Evolutionary conservation across 2,888 invertebrate species (phyloP), one percentile per base, ranked within the genome.

Genomic region (Sphaerophoria taeniata): DNA sequence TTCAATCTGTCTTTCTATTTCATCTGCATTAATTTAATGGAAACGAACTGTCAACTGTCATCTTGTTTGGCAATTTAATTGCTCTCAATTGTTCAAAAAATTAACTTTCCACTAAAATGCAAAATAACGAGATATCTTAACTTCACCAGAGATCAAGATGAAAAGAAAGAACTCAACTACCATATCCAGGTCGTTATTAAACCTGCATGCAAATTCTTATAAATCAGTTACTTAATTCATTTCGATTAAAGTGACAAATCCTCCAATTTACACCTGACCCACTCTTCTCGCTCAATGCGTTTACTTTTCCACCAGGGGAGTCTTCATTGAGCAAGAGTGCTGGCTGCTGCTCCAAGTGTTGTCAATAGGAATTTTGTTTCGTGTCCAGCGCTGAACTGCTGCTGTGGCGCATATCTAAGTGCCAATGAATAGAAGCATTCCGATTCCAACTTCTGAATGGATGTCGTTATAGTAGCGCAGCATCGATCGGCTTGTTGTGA

Each of bases 181-280:
- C 71, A 4, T 60, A 47, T 61, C 67, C 56, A n/a, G 43, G 49
- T 36, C 67, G 39, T 39, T 53, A 67, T 67, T 51, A 45, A 34
- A 45, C 9, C 36, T 39, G 39, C 67, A 75, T 56, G 56, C 55
- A 69, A 80, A 75, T 61, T 45, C 75, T 76, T 80, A 80, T 80
- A 84, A 84, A 80, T 76, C 79, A 80, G 71, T 14, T 75, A 72
- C 34, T 67, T 79, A 84, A 84, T 84, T 84, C 84, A 71, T 67
- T 80, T 80, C 75, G 75, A 67, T 67, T 67, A 67, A 56, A 76
- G 36, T 72, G 80, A 80, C 84, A 84, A 84, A 80, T 84, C 75
- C 61, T 76, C 72, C 75, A 80, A 84, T 84, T 60, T 84, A 80
- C 55, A 80, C 55, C 80, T 84, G 80, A 84, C 84, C 84, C 67